phyloP scores from a whole-genome alignment of 1,140 invertebrate genomes.

The Brevipalpus yothersi region DNA sequence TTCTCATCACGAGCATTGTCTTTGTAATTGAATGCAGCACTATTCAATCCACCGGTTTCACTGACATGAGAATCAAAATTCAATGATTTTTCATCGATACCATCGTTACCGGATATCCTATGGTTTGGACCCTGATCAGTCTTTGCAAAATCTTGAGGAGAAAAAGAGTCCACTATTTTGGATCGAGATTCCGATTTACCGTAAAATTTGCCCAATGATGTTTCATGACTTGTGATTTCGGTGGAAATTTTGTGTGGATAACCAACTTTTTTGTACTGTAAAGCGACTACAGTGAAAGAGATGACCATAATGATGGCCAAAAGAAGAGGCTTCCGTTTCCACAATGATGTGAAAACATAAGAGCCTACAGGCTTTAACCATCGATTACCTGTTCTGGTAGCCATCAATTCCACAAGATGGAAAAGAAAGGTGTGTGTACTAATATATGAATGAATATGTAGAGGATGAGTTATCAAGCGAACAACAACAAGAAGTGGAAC shows the following conservation, averaged over 20 bases:
- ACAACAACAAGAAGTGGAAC: too few relatives aligned
- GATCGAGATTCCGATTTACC: too few relatives aligned
- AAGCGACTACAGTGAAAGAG: conserved; percentile 9
- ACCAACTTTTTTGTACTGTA: conserved; percentile 9
- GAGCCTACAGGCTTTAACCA: neutral
- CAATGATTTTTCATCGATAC: neutral
- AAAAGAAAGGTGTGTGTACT: too few relatives aligned
- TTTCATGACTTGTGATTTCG: too few relatives aligned
- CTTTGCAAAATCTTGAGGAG: too few relatives aligned
- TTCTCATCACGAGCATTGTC: neutral
- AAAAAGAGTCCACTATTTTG: too few relatives aligned
- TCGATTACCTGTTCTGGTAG: too few relatives aligned
- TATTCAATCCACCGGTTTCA: neutral
- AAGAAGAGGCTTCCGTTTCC: conserved; percentile 11
- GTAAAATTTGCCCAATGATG: too few relatives aligned
- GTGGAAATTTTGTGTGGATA: neutral
- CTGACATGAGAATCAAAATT: neutral
- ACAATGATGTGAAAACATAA: conserved; percentile 7
- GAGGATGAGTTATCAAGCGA: too few relatives aligned
- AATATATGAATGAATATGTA: too few relatives aligned
- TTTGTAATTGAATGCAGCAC: neutral
- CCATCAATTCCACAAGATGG: too few relatives aligned
- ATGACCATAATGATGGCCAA: conserved; percentile 10
- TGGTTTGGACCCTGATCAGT: neutral
- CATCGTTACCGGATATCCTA: neutral